Conservation (phyloP, 2,797 vertebrate genomes). For the Chelidonichthys spinosus region DNA sequence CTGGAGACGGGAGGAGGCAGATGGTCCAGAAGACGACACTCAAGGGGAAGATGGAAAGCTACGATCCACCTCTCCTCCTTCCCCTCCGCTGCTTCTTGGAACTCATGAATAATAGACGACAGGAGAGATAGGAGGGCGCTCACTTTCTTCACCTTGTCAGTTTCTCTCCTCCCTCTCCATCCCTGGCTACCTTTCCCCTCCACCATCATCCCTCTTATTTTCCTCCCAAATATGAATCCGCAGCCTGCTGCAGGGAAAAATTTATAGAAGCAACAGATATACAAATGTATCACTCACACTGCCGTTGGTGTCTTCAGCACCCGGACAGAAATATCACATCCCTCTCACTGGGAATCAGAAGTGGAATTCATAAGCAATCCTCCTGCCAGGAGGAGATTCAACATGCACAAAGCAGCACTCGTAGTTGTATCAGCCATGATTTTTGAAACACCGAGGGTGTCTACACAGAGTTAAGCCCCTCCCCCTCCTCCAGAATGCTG, state of each 20-base stretch:
- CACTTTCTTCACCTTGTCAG: constrained; percentile 36
- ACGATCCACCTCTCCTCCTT: constrained; percentile 34
- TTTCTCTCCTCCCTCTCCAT: constrained; percentile 7
- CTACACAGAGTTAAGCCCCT: too few relatives aligned
- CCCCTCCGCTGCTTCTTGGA: constrained; percentile 43
- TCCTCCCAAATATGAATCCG: neutral
- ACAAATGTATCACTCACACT: neutral
- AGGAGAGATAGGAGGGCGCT: constrained; percentile 35
- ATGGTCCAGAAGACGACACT: constrained; percentile 20
- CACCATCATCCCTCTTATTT: neutral
- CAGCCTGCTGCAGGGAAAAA: neutral
- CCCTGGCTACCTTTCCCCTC: neutral
- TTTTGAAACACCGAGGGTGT: too few relatives aligned
- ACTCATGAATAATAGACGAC: constrained; percentile 72
- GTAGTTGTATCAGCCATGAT: too few relatives aligned
- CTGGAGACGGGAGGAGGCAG: constrained; percentile 2
- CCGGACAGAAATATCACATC: neutral
- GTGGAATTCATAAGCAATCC: neutral
- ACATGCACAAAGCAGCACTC: too few relatives aligned
- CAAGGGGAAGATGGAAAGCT: constrained; percentile 27
- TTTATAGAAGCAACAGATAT: neutral
- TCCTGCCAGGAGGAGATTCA: too few relatives aligned
- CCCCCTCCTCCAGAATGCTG: too few relatives aligned
- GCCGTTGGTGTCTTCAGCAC: neutral
- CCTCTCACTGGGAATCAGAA: neutral